These are phyloP conservation scores for Syndactyla subalaris DNA, from an alignment of 2,797 vertebrate species.

Conservation along the genomic window DNA sequence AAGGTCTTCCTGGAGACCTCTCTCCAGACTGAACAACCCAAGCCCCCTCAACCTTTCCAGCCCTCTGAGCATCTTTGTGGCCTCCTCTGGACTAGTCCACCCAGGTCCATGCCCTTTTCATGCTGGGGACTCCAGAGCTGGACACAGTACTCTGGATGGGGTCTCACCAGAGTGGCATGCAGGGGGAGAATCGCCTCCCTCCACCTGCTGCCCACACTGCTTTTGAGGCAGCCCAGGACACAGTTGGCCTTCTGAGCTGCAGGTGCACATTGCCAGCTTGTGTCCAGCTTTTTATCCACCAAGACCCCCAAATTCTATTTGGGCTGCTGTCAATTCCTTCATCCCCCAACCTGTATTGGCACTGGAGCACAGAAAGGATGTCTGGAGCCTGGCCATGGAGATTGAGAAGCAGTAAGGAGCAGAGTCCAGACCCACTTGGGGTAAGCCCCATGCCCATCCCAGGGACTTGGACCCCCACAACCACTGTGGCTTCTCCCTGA, in stretches of 20 bases:
- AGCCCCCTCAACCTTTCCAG: neutral
- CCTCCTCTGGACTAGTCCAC: neutral
- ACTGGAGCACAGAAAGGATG: neutral
- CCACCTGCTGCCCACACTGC: neutral
- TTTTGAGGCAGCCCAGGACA: neutral
- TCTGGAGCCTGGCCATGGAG: too few relatives aligned
- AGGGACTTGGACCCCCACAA: neutral
- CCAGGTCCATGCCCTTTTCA: accelerated
- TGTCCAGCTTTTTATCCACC: neutral
- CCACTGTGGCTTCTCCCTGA: neutral
- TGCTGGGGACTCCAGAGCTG: neutral
- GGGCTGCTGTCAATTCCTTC: neutral
- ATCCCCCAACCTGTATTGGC: too few relatives aligned
- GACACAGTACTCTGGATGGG: neutral
- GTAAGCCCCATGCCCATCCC: accelerated
- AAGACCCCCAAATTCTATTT: neutral
- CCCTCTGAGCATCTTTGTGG: neutral
- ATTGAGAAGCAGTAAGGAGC: neutral
- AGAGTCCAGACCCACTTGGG: neutral
- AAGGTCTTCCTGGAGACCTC: neutral
- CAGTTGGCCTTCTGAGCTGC: neutral
- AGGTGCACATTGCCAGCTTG: neutral
- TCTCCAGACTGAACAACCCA: neutral
- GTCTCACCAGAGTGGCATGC: neutral
- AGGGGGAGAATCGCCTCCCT: neutral